Conservation (phyloP, 30 jellyfish, hydroid and myxozoan species). For the Phacellophora camtschatica region DNA sequence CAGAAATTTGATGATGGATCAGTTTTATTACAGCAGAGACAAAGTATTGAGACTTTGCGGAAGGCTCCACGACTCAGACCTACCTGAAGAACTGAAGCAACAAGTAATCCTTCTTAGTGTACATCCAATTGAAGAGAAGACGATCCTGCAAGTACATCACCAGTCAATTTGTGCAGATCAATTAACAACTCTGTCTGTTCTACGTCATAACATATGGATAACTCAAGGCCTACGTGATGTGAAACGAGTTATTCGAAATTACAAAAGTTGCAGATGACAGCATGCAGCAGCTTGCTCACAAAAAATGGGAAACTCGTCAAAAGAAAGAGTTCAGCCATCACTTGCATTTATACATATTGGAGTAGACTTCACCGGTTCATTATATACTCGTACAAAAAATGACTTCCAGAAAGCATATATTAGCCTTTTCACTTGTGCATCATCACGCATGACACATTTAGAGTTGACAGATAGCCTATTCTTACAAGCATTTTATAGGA, state of each 20-base stretch:
- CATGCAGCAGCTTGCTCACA: background rate
- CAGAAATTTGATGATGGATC: background rate
- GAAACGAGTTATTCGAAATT: background rate
- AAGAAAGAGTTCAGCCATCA: background rate
- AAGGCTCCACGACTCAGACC: background rate
- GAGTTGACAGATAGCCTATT: background rate
- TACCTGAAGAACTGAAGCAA: background rate
- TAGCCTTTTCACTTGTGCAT: constrained; percentile 31
- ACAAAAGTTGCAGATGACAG: background rate
- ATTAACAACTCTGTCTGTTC: background rate
- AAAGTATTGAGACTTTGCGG: background rate
- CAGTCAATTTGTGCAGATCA: no score
- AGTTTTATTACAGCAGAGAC: background rate
- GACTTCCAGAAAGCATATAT: background rate
- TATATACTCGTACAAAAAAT: background rate
- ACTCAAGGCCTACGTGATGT: background rate
- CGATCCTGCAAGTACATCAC: background rate
- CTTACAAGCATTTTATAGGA: background rate
- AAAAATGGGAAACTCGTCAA: background rate
- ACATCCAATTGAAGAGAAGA: background rate
- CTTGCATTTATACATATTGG: background rate
- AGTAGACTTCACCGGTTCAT: constrained; percentile 5
- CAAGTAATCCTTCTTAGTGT: background rate
- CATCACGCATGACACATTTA: constrained; percentile 29
- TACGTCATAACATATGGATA: background rate